These are phyloP conservation scores for Campylomormyrus tamandua DNA, from an alignment of 2,113 vertebrate species.

Conservation along the genomic window DNA sequence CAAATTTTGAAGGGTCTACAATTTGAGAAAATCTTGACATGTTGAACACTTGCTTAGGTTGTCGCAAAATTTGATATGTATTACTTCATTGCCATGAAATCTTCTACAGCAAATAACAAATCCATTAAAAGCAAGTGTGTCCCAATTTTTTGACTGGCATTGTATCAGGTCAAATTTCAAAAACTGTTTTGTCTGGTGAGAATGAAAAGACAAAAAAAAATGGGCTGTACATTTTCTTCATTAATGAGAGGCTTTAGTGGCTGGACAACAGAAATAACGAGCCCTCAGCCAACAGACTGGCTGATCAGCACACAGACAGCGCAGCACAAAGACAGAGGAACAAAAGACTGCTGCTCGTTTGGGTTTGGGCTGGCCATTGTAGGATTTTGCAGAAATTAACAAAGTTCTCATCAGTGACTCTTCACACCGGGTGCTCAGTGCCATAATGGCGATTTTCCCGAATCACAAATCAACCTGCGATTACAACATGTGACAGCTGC, in stretches of 20 bases:
- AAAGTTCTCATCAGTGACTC: constrained; percentile 3
- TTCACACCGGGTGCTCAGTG: constrained; percentile 2
- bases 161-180: neutral
- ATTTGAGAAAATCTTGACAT: neutral
- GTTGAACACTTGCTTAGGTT: neutral
- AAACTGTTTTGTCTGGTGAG: neutral
- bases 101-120: neutral
- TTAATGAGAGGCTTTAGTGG: constrained; percentile 33
- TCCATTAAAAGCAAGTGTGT: neutral
- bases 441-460: constrained; percentile 33
- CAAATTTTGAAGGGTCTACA: neutral
- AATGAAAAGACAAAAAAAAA: neutral
- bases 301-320: neutral
- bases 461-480: constrained; percentile 46
- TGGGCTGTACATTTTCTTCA: neutral
- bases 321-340: neutral
- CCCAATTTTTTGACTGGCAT: neutral
- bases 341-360: constrained; percentile 7
- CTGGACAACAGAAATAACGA: constrained; percentile 21
- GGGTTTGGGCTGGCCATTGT: neutral
- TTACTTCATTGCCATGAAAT: neutral
- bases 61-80: neutral
- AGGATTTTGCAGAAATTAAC: neutral
- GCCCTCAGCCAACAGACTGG: constrained; percentile 13
- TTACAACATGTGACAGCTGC: constrained; percentile 47